These are phyloP conservation scores for Stictocephala bisonia DNA, from an alignment of 2,888 invertebrate genomes.

Conservation along the genomic window DNA sequence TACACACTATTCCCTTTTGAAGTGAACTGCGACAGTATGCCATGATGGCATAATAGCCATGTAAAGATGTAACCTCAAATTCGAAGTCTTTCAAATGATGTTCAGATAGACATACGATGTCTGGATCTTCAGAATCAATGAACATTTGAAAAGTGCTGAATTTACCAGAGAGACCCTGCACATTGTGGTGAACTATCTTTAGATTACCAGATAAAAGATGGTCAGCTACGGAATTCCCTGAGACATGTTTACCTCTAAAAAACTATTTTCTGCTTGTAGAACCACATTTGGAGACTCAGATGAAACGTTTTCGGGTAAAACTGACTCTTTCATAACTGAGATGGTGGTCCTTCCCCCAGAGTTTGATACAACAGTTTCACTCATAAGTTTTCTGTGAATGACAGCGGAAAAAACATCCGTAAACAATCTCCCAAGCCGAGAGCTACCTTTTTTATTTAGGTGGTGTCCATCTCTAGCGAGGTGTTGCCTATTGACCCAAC, in stretches of 20 bases:
- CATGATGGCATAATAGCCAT: background rate
- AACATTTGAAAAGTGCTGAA: background rate
- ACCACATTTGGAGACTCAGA: no score
- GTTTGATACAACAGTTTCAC: no score
- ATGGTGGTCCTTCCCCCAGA: no score
- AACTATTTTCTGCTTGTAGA: no score
- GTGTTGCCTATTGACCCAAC: background rate
- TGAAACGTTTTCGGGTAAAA: no score
- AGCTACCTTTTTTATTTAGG: background rate
- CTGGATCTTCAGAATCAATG: background rate
- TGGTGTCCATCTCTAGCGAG: background rate
- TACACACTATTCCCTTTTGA: background rate
- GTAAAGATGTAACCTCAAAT: conserved; percentile 1
- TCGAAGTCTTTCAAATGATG: background rate
- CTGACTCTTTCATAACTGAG: no score
- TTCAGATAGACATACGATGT: background rate
- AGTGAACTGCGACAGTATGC: background rate
- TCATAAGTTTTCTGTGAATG: no score
- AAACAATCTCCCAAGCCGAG: background rate
- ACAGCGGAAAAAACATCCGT: background rate
- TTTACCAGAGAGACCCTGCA: background rate
- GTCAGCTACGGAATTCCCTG: no score
- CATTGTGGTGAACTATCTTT: background rate
- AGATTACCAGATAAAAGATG: background rate
- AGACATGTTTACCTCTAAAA: no score